Percentiles rank a stretch among this genome's conserved stretches.
Conservation (phyloP, 2,888 invertebrate species). For the Aleiodes alternator region DNA sequence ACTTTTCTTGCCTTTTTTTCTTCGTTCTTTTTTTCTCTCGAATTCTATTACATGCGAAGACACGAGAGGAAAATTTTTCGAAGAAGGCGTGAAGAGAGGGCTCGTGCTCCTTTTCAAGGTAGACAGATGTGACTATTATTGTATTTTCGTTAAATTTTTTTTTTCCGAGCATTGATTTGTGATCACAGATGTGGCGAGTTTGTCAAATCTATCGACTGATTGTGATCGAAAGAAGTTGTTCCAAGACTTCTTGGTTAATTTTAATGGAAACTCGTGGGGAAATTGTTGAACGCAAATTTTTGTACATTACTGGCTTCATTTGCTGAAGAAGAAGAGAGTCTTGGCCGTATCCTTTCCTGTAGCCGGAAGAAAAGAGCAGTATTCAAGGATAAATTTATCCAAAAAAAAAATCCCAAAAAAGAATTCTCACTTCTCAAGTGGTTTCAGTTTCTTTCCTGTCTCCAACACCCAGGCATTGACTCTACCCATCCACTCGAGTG, state of each 20-base stretch:
- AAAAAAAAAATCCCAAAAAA: constrained; percentile 52
- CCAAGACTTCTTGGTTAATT: too few relatives aligned
- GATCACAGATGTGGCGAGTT: background rate
- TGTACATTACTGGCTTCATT: too few relatives aligned
- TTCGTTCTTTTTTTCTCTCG: constrained; percentile 20
- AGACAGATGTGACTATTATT: constrained; percentile 12
- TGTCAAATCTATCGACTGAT: constrained; percentile 10
- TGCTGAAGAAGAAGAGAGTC: too few relatives aligned
- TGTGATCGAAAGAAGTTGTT: too few relatives aligned
- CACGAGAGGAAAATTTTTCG: constrained; percentile 49
- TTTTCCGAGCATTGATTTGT: background rate
- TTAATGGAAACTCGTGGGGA: too few relatives aligned
- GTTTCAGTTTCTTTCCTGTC: constrained; percentile 31
- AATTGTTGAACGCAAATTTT: too few relatives aligned
- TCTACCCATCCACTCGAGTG: constrained; percentile 40
- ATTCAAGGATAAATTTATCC: constrained; percentile 41
- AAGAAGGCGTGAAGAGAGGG: constrained; percentile 67
- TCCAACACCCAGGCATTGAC: constrained; percentile 16
- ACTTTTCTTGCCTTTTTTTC: constrained; percentile 19
- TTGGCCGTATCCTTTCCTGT: too few relatives aligned
- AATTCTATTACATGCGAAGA: constrained; percentile 38
- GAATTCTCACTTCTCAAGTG: constrained; percentile 34
- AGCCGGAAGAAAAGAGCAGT: too few relatives aligned
- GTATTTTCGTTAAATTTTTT: background rate
- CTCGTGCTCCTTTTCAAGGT: constrained; percentile 63